These are phyloP conservation scores for Leptosomus discolor DNA, from an alignment of 2,113 vertebrate species.

Conservation along the genomic window DNA sequence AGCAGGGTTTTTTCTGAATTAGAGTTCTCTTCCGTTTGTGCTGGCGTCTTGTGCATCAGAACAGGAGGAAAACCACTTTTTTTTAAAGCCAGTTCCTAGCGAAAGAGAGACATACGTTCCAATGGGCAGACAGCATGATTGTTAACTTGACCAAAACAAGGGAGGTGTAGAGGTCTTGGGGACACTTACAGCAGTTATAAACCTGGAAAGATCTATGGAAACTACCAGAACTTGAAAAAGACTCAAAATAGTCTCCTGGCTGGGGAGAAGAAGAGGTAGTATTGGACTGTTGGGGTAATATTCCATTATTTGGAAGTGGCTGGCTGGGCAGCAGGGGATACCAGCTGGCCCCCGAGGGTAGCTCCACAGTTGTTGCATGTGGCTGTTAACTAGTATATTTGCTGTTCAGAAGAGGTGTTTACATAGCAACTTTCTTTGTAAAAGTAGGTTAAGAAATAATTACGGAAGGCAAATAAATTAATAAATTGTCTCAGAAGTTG, in stretches of 20 bases:
- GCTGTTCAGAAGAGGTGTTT: not conserved
- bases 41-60: not conserved
- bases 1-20: not conserved
- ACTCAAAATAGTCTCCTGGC: not conserved
- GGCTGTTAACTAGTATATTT: not conserved
- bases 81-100: not conserved
- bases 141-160: not conserved
- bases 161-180: not conserved
- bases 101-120: accelerated
- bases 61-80: not conserved
- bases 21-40: not conserved
- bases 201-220: not conserved
- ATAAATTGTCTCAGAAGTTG: not conserved
- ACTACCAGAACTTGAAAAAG: not conserved
- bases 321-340: not conserved
- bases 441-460: not conserved
- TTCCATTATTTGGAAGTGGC: not conserved
- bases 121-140: not conserved
- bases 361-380: accelerated
- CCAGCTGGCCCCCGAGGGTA: not conserved
- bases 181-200: not conserved
- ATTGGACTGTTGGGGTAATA: not conserved
- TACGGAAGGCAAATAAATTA: not conserved
- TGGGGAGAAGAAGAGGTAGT: not conserved
- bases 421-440: not conserved